phyloP scores from a whole-genome alignment of 2,888 invertebrate species.

The Graphium colonna region DNA sequence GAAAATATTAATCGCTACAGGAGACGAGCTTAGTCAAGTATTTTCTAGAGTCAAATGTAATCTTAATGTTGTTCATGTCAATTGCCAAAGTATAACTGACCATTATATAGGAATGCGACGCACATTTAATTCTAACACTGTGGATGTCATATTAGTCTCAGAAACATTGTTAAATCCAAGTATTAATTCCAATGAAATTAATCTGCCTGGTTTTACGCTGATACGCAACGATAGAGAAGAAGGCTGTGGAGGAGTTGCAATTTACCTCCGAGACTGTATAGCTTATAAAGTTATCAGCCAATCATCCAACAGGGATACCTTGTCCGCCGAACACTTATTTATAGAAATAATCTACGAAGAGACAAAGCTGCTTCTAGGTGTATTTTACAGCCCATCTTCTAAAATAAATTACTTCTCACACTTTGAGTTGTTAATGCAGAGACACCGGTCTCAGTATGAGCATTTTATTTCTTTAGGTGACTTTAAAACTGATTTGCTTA shows the following conservation, averaged over 20 bases:
- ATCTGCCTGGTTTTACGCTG: constrained; percentile 8
- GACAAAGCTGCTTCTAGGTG: constrained; percentile 13
- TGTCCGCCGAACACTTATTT: constrained; percentile 12
- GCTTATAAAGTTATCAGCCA: not conserved
- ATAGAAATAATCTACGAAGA: constrained; percentile 9
- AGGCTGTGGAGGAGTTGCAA: constrained; percentile 14
- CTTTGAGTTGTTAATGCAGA: not conserved
- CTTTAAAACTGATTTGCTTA: constrained; percentile 14
- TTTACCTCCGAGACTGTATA: constrained; percentile 11
- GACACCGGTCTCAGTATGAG: not conserved
- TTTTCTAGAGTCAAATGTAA: constrained; percentile 1
- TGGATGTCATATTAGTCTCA: constrained; percentile 12
- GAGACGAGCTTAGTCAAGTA: constrained; percentile 2
- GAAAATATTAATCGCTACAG: not conserved
- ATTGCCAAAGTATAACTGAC: constrained; percentile 9
- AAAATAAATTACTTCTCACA: constrained; percentile 13
- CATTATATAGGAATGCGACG: constrained; percentile 5
- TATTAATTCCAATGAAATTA: not conserved
- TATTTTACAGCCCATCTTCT: constrained; percentile 13
- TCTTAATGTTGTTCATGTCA: constrained; percentile 13
- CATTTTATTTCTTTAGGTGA: constrained; percentile 12
- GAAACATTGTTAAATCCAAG: constrained; percentile 2
- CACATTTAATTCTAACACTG: constrained; percentile 5
- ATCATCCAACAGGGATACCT: constrained; percentile 2
- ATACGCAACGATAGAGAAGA: constrained; percentile 15